Conservation (phyloP, 2,888 invertebrate genomes). For the Ashinkailepas kermadecensis region DNA sequence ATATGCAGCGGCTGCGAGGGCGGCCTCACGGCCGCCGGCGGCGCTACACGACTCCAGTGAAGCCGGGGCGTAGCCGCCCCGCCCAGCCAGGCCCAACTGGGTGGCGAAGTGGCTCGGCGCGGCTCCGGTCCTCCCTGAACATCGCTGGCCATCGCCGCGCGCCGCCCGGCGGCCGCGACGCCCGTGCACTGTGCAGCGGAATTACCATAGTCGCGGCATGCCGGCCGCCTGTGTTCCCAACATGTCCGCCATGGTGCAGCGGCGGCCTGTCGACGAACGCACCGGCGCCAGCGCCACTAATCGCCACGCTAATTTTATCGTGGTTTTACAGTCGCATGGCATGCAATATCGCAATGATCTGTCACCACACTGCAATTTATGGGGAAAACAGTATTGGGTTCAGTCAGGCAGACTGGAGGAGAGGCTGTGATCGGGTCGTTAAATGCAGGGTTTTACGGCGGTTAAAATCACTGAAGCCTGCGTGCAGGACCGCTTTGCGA, state of each 20-base stretch:
- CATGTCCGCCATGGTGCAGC: neutral
- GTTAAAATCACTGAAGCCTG: conserved; percentile 3
- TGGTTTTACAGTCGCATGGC: neutral
- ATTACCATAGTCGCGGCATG: neutral
- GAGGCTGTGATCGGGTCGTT: neutral
- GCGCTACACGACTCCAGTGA: too few species aligned
- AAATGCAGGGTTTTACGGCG: neutral
- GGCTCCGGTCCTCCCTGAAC: neutral
- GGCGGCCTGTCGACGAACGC: neutral
- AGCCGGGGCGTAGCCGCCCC: too few species aligned
- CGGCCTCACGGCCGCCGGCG: too few species aligned
- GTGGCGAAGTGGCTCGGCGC: neutral
- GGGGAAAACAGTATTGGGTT: neutral
- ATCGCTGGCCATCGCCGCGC: neutral
- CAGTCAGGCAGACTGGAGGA: neutral
- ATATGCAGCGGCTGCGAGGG: too few species aligned
- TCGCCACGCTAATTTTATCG: neutral
- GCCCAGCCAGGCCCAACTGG: too few species aligned
- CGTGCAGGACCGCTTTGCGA: neutral
- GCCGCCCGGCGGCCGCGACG: too few species aligned
- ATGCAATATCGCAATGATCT: conserved; percentile 17
- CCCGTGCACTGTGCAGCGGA: neutral
- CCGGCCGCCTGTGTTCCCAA: neutral
- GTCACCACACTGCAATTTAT: conserved; percentile 14
- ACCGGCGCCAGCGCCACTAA: neutral